Conservation (phyloP, 2,888 invertebrate species). For the Calameuta pallipes region DNA sequence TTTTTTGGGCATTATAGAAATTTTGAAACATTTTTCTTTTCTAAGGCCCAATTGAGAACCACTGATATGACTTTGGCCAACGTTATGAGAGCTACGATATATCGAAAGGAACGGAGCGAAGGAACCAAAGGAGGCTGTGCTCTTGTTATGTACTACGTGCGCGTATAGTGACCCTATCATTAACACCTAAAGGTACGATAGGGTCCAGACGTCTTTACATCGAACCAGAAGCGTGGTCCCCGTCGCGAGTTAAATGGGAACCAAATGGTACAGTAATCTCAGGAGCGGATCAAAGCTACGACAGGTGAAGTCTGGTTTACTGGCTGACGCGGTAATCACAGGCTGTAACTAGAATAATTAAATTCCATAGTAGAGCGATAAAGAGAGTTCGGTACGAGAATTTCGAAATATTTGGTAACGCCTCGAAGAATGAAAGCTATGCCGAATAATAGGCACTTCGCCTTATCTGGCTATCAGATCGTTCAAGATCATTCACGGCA, state of each 20-base stretch:
- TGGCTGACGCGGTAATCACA: constrained; percentile 61
- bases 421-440: constrained; percentile 8
- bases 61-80: constrained; percentile 30
- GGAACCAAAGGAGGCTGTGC: constrained; percentile 30
- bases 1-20: no score
- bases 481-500: no score
- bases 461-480: not conserved
- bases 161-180: constrained; percentile 58
- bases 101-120: constrained; percentile 32
- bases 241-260: constrained; percentile 6
- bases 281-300: constrained; percentile 48
- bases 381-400: constrained; percentile 10
- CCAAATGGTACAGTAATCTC: not conserved
- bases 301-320: constrained; percentile 62
- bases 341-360: constrained; percentile 57
- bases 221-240: constrained; percentile 1
- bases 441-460: not conserved
- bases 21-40: not conserved
- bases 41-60: not conserved
- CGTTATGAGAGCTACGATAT: constrained; percentile 56
- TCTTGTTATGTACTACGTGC: constrained; percentile 54
- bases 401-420: constrained; percentile 25
- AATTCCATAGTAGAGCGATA: constrained; percentile 41
- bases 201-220: constrained; percentile 18
- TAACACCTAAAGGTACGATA: constrained; percentile 61